phyloP scores from a whole-genome alignment of 2,797 vertebrate species.

The Acridotheres tristis region DNA sequence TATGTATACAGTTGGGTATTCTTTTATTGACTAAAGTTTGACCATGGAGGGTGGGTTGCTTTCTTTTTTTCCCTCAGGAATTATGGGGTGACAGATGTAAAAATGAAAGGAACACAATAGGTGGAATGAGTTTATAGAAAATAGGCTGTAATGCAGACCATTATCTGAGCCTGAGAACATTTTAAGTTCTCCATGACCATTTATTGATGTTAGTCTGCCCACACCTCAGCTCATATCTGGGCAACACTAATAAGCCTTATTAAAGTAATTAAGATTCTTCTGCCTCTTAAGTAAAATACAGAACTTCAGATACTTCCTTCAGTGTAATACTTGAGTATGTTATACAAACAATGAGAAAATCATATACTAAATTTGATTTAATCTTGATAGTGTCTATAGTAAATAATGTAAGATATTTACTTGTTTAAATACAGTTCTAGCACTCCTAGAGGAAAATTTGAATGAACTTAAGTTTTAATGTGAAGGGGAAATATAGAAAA shows the following conservation, averaged over 20 bases:
- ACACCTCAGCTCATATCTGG: neutral
- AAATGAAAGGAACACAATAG: neutral
- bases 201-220: neutral
- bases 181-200: neutral
- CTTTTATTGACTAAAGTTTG: neutral
- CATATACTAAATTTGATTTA: neutral
- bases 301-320: neutral
- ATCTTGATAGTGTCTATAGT: neutral
- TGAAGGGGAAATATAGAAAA: neutral
- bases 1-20: neutral
- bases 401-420: neutral
- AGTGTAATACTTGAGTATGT: neutral
- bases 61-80: neutral
- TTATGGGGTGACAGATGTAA: neutral
- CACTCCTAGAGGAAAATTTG: neutral
- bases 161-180: neutral
- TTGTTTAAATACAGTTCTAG: neutral
- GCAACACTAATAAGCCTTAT: neutral
- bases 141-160: neutral
- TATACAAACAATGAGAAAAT: neutral
- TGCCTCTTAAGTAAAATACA: neutral
- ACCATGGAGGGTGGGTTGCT: neutral
- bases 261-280: neutral
- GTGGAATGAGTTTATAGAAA: neutral
- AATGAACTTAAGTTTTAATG: neutral